Conservation (phyloP, 2,888 invertebrate species). For the Tineola bisselliella region DNA sequence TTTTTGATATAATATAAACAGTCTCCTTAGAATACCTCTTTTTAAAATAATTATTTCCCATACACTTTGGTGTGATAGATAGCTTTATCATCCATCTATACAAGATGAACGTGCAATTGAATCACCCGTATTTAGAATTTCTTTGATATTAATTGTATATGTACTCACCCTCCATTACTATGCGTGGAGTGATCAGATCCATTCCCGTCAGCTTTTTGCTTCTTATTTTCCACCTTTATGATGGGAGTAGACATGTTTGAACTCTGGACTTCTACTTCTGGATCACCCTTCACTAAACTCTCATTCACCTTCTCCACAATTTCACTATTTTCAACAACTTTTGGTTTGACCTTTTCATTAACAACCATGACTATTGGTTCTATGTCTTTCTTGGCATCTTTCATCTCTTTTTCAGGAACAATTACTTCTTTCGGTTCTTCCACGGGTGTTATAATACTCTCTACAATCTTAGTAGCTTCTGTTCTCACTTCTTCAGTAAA, state of each 20-base stretch:
- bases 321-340: constrained; percentile 20
- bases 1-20: too few species aligned
- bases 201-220: constrained; percentile 37
- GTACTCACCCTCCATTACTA: constrained; percentile 62
- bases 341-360: constrained; percentile 40
- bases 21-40: too few species aligned
- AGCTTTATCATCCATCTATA: too few species aligned
- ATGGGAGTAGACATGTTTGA: constrained; percentile 59
- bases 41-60: too few species aligned
- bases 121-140: too few species aligned
- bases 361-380: constrained; percentile 55
- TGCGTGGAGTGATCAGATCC: constrained; percentile 47
- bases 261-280: constrained; percentile 70
- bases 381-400: constrained; percentile 28
- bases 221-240: constrained; percentile 32
- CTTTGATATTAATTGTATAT: too few species aligned
- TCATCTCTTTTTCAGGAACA: constrained; percentile 24
- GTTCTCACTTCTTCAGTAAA: constrained; percentile 40
- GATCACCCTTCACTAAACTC: constrained; percentile 64
- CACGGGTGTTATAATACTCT: constrained; percentile 58
- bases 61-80: too few species aligned
- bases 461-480: constrained; percentile 52
- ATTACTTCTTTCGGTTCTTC: constrained; percentile 40
- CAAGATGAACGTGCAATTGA: too few species aligned
- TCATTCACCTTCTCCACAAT: constrained; percentile 43